phyloP scores from a whole-genome alignment of 2,113 vertebrate species.

The Chionis minor region DNA sequence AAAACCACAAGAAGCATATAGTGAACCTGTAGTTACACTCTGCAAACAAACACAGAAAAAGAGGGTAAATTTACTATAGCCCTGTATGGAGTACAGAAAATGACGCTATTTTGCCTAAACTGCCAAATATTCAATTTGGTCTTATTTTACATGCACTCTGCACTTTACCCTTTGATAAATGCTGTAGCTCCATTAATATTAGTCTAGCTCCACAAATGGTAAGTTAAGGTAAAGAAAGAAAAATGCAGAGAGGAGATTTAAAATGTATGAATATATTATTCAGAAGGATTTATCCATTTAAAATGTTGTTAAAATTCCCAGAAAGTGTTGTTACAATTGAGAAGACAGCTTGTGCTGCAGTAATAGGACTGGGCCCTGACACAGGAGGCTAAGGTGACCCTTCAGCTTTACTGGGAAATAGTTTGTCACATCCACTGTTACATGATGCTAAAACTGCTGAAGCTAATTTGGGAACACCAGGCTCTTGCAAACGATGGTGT shows the following conservation, averaged over 20 bases:
- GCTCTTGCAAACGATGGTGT: background rate
- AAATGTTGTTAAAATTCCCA: background rate
- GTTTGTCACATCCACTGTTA: background rate
- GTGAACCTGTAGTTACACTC: background rate
- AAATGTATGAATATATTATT: background rate
- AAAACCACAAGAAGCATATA: background rate
- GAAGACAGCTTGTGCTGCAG: background rate
- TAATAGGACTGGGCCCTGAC: background rate
- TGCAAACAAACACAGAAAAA: background rate
- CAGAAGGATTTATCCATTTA: background rate
- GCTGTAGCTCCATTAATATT: background rate
- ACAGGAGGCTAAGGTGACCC: background rate
- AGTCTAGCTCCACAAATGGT: background rate
- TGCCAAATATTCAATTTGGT: background rate
- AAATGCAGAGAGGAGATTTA: background rate
- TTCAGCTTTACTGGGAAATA: background rate
- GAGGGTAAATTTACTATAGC: background rate
- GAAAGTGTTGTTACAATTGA: background rate
- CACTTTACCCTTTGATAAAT: background rate
- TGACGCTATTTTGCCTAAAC: background rate
- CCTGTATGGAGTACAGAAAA: background rate
- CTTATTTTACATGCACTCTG: background rate
- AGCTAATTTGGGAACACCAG: background rate
- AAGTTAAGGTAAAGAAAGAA: background rate
- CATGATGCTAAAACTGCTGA: background rate